Evolutionary conservation across 2,113 vertebrate genomes (phyloP).

Genomic region (Pollachius pollachius): DNA sequence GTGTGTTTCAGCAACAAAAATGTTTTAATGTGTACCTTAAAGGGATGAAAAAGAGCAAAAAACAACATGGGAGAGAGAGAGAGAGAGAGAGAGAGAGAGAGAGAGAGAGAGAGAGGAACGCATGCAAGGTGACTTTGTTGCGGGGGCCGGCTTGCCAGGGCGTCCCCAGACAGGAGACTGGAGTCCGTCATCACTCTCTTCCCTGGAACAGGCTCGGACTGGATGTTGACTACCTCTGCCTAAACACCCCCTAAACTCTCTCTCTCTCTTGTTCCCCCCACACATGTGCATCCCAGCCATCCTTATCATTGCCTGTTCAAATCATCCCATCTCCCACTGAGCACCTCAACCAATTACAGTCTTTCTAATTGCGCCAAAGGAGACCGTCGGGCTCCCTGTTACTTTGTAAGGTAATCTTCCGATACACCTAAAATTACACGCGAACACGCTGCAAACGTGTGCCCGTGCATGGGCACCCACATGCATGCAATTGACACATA

Average conservation of each 20-base stretch:
- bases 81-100: constrained; percentile 6
- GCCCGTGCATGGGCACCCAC: neutral
- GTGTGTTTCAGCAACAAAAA: neutral
- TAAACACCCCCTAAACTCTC: neutral
- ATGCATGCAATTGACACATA: no score
- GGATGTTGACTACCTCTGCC: neutral
- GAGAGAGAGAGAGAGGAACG: constrained; percentile 22
- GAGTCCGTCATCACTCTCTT: constrained; percentile 57
- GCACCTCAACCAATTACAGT: constrained; percentile 52
- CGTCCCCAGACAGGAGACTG: constrained; percentile 50
- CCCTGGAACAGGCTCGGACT: constrained; percentile 45
- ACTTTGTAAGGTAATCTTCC: constrained; percentile 62
- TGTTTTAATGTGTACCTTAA: no score
- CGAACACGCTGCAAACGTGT: constrained; percentile 3
- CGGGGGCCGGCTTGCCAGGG: constrained; percentile 25
- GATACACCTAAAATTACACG: constrained; percentile 37
- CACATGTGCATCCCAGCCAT: constrained; percentile 29
- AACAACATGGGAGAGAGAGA: constrained; percentile 6
- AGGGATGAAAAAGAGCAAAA: no score
- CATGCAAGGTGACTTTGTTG: constrained; percentile 53
- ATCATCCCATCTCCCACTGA: constrained; percentile 38
- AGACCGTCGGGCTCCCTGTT: constrained; percentile 45
- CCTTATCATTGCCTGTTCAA: constrained; percentile 51
- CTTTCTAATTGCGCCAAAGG: constrained; percentile 64
- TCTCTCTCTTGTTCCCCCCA: constrained; percentile 40